Base-by-base conservation (phyloP, 2,888 invertebrate species). In the Apamea anceps region DNA sequence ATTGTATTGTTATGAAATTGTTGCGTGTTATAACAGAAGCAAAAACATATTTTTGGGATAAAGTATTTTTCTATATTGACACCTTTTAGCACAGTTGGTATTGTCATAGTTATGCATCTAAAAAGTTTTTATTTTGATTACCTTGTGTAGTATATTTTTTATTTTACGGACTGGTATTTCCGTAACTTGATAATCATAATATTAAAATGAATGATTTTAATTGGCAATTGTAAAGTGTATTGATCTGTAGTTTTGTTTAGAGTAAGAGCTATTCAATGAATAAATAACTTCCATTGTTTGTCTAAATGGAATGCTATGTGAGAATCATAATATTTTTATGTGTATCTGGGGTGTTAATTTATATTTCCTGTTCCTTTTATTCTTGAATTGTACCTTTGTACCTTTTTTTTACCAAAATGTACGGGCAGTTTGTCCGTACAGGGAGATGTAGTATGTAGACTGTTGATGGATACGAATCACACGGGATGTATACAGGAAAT, bases 261-360 rank as follows among this genome's bases (percentile, higher is more conserved):
- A 45, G 2, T 6, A 21, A 42, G 3, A n/a, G 7, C 12, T 51
- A 51, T 77, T 54, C 42, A 54, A n/a, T n/a, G 6, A 32, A 54
- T n/a, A n/a, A 54, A 63, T n/a, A 48, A 77, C n/a, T 77, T 45
- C 10, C n/a, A 57, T 77, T 63, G 42, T 75, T 7, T 75, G 37
- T n/a, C 21, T 42, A 70, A 37, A 21, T 74, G 7, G 13, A 10
- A 15, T 71, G 28, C 1, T 15, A 18, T 28, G 28, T 57, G 15
- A 21, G n/a, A 48, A 48, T 60, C 15, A 74, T 4, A 51, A 51
- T 51, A 74, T 74, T 74, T 28, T 28, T 48, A 13, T 32, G 32
- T 32, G 32, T 32, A 32, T 32, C 32, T 13, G 13, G 48, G 13
- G 12, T 13, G 15, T 37, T 7, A 25, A 15, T 42, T 21, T 6